These are phyloP conservation scores for Listrodromus nycthemerus DNA, from an alignment of 2,888 invertebrate species.

Conservation along the genomic window DNA sequence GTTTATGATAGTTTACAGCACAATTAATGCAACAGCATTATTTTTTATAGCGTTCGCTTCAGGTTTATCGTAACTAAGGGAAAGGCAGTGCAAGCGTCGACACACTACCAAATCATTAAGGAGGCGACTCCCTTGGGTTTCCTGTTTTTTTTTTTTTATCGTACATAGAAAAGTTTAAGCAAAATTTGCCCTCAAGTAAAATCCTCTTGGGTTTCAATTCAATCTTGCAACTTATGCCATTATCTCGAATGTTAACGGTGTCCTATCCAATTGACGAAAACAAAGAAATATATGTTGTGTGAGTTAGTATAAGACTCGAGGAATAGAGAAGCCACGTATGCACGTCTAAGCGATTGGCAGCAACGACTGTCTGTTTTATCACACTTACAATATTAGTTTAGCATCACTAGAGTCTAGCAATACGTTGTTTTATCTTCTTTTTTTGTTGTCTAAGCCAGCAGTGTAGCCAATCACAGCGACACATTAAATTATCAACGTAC, in stretches of 20 bases:
- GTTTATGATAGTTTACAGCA: conserved; percentile 47
- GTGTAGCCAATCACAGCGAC: conserved; percentile 79
- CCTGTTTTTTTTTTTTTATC: conserved; percentile 4
- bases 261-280: conserved; percentile 8
- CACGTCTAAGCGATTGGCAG: conserved; percentile 65
- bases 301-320: conserved; percentile 17
- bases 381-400: conserved; percentile 62
- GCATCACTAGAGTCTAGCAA: conserved; percentile 69
- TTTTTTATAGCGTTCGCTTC: conserved; percentile 59
- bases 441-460: conserved; percentile 68
- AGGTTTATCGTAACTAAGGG: conserved; percentile 72
- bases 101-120: conserved; percentile 66
- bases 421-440: conserved; percentile 60
- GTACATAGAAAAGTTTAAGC: conserved; percentile 26
- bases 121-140: conserved; percentile 8
- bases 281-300: conserved; percentile 5
- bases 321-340: conserved; percentile 41
- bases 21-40: conserved; percentile 67
- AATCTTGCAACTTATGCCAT: conserved; percentile 12
- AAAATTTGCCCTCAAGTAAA: background rate
- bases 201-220: background rate
- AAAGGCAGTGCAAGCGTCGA: conserved; percentile 81
- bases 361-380: conserved; percentile 66
- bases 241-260: conserved; percentile 3
- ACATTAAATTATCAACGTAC: conserved; percentile 68